These are phyloP conservation scores for Tolmerus cingulatus DNA, from an alignment of 2,888 invertebrate genomes.

Conservation along the genomic window DNA sequence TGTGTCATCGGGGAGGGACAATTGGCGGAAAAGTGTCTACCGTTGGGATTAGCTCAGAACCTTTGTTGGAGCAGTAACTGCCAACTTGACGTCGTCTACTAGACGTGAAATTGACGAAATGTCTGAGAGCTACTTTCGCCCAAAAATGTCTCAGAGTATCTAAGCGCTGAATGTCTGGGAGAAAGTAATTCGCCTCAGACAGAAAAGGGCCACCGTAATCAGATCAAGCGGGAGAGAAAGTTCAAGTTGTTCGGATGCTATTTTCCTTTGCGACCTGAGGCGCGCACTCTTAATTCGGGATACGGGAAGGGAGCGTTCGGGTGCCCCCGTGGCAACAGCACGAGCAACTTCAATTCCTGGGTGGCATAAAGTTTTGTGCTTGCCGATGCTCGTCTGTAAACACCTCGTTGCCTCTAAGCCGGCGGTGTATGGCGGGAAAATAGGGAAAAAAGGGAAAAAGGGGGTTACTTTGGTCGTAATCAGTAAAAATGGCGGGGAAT, in stretches of 20 bases:
- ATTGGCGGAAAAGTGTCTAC: neutral
- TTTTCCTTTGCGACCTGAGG: neutral
- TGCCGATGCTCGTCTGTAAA: neutral
- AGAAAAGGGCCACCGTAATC: neutral
- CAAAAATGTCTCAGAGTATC: neutral
- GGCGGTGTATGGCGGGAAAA: neutral
- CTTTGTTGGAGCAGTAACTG: neutral
- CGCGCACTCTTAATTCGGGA: neutral
- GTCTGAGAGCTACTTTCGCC: neutral
- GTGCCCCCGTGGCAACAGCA: neutral
- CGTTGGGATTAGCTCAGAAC: neutral
- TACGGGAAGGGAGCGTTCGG: neutral
- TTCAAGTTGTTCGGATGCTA: neutral
- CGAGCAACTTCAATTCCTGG: neutral
- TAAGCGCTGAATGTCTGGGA: neutral
- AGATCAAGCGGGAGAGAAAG: neutral
- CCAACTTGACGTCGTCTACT: neutral
- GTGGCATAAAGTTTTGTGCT: neutral
- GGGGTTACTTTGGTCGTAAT: neutral
- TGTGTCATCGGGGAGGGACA: neutral
- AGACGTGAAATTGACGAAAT: neutral
- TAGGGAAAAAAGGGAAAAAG: no score
- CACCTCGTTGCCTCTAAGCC: neutral
- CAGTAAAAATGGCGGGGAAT: slow-evolving; percentile 11
- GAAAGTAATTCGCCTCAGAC: neutral